These are phyloP conservation scores for Plotosus lineatus DNA, from an alignment of 2,113 vertebrate species.

Conservation along the genomic window DNA sequence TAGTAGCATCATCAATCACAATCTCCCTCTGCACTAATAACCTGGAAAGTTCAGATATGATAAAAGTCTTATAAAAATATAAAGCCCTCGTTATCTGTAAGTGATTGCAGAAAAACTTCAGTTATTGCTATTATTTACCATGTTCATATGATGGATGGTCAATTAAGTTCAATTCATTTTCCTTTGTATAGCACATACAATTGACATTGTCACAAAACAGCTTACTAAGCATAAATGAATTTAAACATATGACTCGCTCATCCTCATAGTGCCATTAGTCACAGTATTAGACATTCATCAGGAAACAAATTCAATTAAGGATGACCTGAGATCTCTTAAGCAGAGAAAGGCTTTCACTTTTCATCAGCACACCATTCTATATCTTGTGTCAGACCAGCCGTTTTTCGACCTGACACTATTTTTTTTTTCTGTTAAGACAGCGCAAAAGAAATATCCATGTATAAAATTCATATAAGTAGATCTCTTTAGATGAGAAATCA, in stretches of 20 bases:
- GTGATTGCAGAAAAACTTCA: conserved; percentile 28
- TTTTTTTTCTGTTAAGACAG: conserved; percentile 36
- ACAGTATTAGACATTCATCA: conserved; percentile 49
- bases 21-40: conserved; percentile 33
- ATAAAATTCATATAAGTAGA: background rate
- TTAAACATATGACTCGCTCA: conserved; percentile 41
- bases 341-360: conserved; percentile 41
- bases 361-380: conserved; percentile 41
- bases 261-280: conserved; percentile 50
- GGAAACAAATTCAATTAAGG: conserved; percentile 53
- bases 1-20: conserved; percentile 29
- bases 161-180: too few relatives aligned
- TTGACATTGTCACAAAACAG: too few relatives aligned
- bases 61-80: conserved; percentile 40
- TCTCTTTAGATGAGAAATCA: background rate
- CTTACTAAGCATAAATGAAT: too few relatives aligned
- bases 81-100: conserved; percentile 27
- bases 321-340: conserved; percentile 51
- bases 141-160: conserved; percentile 31
- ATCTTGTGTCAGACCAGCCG: conserved; percentile 13
- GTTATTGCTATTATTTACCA: conserved; percentile 34
- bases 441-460: conserved; percentile 5
- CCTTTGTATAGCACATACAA: too few relatives aligned
- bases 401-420: conserved; percentile 42
- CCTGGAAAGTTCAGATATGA: conserved; percentile 31